These are phyloP conservation scores for Saccostrea echinata DNA, from an alignment of 1,140 invertebrate genomes.

Conservation along the genomic window DNA sequence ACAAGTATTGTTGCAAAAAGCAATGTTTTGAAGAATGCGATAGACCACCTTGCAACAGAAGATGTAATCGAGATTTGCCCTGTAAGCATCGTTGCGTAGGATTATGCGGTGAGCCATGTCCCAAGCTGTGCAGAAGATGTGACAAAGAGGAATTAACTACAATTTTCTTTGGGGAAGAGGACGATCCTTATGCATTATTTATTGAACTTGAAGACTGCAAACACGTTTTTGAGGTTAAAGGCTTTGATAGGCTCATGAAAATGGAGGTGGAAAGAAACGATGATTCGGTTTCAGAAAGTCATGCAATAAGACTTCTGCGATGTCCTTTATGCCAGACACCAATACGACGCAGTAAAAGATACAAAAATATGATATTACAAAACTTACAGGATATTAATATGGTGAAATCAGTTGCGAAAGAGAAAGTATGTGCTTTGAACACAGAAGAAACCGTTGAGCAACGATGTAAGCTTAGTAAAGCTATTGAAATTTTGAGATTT, in stretches of 20 bases:
- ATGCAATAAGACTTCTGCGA: conserved; percentile 80
- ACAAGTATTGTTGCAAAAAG: conserved; percentile 82
- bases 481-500: background rate
- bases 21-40: conserved; percentile 84
- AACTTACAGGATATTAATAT: conserved; percentile 53
- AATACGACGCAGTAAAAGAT: conserved; percentile 83
- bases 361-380: conserved; percentile 83
- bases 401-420: conserved; percentile 48
- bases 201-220: conserved; percentile 67
- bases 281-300: conserved; percentile 58
- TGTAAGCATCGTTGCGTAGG: conserved; percentile 85
- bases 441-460: background rate
- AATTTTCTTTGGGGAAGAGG: conserved; percentile 82
- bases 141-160: conserved; percentile 80
- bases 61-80: conserved; percentile 65
- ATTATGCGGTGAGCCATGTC: conserved; percentile 85
- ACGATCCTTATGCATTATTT: conserved; percentile 71
- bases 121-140: conserved; percentile 61
- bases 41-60: conserved; percentile 80
- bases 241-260: conserved; percentile 80
- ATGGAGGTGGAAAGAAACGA: conserved; percentile 71
- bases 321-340: conserved; percentile 86
- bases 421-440: background rate
- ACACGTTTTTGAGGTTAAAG: conserved; percentile 61
- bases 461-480: background rate